Conservation (phyloP, 2,888 invertebrate species). For the Eupithecia subumbrata region DNA sequence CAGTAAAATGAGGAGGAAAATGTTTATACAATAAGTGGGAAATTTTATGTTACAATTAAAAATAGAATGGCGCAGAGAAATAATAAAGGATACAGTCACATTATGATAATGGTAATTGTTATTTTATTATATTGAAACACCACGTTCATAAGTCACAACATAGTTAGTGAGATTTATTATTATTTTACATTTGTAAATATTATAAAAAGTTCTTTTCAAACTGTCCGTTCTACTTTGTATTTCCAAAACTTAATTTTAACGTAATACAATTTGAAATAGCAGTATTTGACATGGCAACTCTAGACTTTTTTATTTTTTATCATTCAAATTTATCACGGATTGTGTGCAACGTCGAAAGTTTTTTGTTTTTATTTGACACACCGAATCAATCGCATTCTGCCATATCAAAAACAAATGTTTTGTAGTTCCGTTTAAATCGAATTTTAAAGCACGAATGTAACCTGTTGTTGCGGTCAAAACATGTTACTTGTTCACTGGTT, state of each 20-base stretch:
- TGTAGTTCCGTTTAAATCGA: slow-evolving; percentile 44
- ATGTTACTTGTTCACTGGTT: slow-evolving; percentile 49
- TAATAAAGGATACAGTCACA: neutral
- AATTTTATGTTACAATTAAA: neutral
- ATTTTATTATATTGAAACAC: neutral
- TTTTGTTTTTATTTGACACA: slow-evolving; percentile 17
- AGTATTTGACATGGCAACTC: slow-evolving; percentile 23
- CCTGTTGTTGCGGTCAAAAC: slow-evolving; percentile 57
- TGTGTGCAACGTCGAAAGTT: neutral
- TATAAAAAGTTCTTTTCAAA: slow-evolving; percentile 5
- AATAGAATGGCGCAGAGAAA: neutral
- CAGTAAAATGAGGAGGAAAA: neutral
- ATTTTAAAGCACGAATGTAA: slow-evolving; percentile 57
- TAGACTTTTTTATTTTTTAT: slow-evolving; percentile 1
- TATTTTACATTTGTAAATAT: neutral
- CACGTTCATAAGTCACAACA: neutral
- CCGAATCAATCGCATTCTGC: slow-evolving; percentile 25
- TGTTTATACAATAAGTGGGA: neutral
- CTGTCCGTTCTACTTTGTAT: neutral
- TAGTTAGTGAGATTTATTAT: neutral
- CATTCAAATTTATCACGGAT: neutral
- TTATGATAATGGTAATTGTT: neutral
- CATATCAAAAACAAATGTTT: slow-evolving; percentile 48
- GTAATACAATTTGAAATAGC: neutral
- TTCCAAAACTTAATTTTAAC: neutral